Evolutionary conservation across 2,888 invertebrate genomes (phyloP).

Genomic region (Nemoura dubitans): DNA sequence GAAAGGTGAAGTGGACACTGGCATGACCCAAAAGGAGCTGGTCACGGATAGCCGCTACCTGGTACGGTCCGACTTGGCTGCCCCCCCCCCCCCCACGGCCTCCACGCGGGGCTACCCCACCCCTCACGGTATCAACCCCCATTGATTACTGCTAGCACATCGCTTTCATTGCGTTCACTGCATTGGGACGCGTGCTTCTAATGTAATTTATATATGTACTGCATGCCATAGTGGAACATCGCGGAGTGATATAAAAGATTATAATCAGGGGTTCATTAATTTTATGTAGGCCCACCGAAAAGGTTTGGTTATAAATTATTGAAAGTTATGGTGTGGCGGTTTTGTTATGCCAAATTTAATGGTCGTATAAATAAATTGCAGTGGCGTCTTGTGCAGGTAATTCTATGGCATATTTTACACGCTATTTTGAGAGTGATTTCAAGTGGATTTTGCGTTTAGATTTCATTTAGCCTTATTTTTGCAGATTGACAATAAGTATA

Average conservation of each 20-base stretch:
- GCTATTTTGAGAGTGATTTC: neutral
- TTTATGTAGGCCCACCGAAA: neutral
- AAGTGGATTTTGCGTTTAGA: neutral
- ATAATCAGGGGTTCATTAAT: conserved; percentile 7
- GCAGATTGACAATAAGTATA: neutral
- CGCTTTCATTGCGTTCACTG: neutral
- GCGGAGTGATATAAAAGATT: neutral
- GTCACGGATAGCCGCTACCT: conserved; percentile 38
- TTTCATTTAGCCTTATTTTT: neutral
- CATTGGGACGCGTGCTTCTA: neutral
- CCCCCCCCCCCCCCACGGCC: neutral
- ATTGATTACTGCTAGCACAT: neutral
- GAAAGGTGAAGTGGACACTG: conserved; percentile 34
- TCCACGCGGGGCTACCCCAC: no score
- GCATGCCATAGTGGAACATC: neutral
- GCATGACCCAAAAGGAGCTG: conserved; percentile 26
- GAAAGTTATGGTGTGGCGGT: conserved; percentile 12
- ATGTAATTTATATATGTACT: neutral
- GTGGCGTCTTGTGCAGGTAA: neutral
- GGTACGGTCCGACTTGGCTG: conserved; percentile 19
- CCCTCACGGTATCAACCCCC: neutral
- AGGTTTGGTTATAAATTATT: conserved; percentile 12
- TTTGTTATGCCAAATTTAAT: conserved; percentile 12
- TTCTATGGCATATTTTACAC: neutral
- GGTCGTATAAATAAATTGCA: neutral